Conservation (phyloP, 1,140 invertebrate species). For the Saxidomus purpurata region DNA sequence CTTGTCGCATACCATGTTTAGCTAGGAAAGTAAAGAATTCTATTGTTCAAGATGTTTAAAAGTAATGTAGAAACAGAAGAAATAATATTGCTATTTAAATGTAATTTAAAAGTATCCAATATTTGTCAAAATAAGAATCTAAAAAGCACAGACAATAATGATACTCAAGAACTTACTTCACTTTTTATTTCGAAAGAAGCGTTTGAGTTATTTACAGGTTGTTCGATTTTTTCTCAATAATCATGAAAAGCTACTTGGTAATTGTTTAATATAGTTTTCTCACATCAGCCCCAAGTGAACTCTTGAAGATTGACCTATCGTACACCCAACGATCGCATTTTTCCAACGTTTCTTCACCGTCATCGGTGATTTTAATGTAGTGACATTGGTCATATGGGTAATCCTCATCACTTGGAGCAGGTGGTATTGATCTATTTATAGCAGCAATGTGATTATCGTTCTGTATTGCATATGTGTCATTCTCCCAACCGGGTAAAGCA, state of each 20-base stretch:
- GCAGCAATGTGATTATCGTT: slow-evolving; percentile 14
- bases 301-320: slow-evolving; percentile 47
- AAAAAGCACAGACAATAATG: too few species aligned
- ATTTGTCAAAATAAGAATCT: too few species aligned
- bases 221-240: too few species aligned
- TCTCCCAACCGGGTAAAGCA: slow-evolving; percentile 59
- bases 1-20: slow-evolving; percentile 47
- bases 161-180: too few species aligned
- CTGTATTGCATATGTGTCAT: slow-evolving; percentile 65
- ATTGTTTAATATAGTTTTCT: too few species aligned
- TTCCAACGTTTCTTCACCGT: slow-evolving; percentile 14
- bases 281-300: slow-evolving; percentile 55
- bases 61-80: too few species aligned
- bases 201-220: too few species aligned
- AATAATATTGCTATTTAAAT: too few species aligned
- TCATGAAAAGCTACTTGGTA: too few species aligned
- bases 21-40: background rate
- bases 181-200: too few species aligned
- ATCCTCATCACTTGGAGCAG: background rate
- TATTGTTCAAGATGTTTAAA: too few species aligned
- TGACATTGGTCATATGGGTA: slow-evolving; percentile 40
- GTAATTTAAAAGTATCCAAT: too few species aligned
- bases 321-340: slow-evolving; percentile 62
- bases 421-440: slow-evolving; percentile 57
- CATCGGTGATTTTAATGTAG: background rate